Evolutionary conservation across 2,888 invertebrate genomes (phyloP), one percentile per base, ranked within the genome.

Genomic region (Lasioglossum vierecki): DNA sequence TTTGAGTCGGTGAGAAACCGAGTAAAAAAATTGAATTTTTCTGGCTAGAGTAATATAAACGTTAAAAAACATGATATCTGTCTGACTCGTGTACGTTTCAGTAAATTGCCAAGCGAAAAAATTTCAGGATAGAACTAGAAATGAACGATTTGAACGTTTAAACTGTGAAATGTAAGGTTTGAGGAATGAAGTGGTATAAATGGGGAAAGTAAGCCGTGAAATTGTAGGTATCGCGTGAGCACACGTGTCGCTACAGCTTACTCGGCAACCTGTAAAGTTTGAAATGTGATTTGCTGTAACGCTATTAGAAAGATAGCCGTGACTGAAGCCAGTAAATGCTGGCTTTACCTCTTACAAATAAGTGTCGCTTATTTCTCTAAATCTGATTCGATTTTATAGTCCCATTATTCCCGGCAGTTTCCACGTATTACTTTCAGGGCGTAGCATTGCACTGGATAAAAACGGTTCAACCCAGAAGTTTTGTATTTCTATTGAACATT

Each of bases 231-330:
- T 79, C 66, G 79, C 68, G 46, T 72, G 71, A 71, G 63, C 46
- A 35, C 57, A 49, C 46, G 71, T 39, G 60, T 72, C 41, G 72
- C 66, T 82, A 73, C 79, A 73, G 79, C 44, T 79, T 79, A 82
- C 78, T 74, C 79, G 73, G 82, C 79, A 79, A 74, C 82, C 68
- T 79, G 44, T n/a, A 68, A 82, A 82, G 82, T 79, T 79, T 73
- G 44, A 79, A 79, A 73, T 74, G 73, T 46, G 72, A 82, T 82
- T 82, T 82, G 74, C 53, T 26, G 68, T 57, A 70, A 57, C 68
- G 66, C 22, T 57, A 41, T 79, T 79, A 57, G 63, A 78, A 66
- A 63, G 60, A 63, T 66, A 74, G 79, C 30, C 68, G 68, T 35
- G 82, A 74, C 66, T 53, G 82, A 82, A 79, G 66, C 82, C 49